Percentiles rank a stretch among this genome's conserved stretches.
Evolutionary conservation across 2,113 vertebrate species (phyloP).

Genomic region (Muntiacus muntjak): DNA sequence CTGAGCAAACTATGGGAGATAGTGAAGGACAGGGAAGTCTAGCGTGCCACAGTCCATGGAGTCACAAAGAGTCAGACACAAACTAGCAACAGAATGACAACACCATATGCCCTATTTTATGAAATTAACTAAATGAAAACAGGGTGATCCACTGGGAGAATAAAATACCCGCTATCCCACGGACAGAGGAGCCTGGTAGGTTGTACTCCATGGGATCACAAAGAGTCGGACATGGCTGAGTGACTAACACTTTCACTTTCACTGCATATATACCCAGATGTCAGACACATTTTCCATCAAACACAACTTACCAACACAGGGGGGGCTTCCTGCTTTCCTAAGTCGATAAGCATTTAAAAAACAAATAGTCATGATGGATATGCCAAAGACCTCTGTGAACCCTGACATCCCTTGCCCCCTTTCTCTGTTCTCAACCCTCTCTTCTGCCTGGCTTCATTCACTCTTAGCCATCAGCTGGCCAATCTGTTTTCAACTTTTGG

Average conservation of each 20-base stretch:
- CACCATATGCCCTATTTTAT: not conserved
- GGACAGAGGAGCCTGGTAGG: not conserved
- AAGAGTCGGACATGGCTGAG: not conserved
- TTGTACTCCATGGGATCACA: not conserved
- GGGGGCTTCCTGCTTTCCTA: not conserved
- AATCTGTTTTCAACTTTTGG: not conserved
- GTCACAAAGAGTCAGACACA: not conserved
- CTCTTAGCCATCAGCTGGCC: not conserved
- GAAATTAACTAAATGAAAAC: not conserved
- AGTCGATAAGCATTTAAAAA: not conserved
- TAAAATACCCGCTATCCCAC: not conserved
- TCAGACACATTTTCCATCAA: not conserved
- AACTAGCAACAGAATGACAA: not conserved
- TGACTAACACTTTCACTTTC: not conserved
- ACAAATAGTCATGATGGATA: not conserved
- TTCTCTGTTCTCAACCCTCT: not conserved
- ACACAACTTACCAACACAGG: not conserved
- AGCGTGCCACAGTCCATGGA: not conserved
- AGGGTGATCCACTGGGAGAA: not conserved
- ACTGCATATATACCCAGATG: not conserved
- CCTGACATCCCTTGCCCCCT: rapidly evolving
- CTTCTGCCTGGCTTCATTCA: not conserved
- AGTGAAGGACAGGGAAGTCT: not conserved
- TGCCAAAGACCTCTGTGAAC: not conserved
- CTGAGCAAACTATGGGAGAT: not conserved